Percentiles rank a stretch among this genome's conserved stretches.
Conservation (phyloP, 2,113 vertebrate genomes). For the Atlantisia rogersi region DNA sequence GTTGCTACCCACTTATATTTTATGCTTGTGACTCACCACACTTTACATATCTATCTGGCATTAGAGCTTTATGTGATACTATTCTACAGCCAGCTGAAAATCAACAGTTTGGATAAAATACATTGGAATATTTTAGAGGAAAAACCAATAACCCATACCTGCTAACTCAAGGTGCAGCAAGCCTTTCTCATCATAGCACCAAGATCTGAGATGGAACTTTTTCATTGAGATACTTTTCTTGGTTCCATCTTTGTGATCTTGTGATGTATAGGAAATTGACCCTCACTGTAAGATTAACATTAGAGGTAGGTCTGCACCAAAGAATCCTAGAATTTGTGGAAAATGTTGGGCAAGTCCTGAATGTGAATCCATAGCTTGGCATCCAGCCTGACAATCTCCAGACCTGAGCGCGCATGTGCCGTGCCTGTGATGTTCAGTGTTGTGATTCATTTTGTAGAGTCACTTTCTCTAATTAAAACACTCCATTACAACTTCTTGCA, state of each 20-base stretch:
- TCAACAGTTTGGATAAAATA: neutral
- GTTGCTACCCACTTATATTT: neutral
- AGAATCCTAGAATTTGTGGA: neutral
- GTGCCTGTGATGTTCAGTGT: neutral
- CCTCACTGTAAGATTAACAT: neutral
- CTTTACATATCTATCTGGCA: neutral
- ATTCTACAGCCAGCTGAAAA: neutral
- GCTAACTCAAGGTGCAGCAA: neutral
- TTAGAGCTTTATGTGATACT: neutral
- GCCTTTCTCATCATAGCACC: neutral
- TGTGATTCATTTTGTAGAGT: neutral
- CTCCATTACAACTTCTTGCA: neutral
- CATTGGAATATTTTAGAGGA: neutral
- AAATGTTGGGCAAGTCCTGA: neutral
- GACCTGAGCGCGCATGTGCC: neutral
- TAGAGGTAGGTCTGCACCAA: neutral
- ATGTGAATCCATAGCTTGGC: neutral
- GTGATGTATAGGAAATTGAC: neutral
- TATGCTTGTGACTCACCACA: neutral
- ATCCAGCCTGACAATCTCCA: neutral
- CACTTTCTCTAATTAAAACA: neutral
- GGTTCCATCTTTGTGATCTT: neutral
- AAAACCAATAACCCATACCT: rapidly evolving
- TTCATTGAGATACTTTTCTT: neutral
- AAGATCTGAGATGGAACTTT: neutral